These are phyloP conservation scores for Cactoblastis cactorum DNA, from an alignment of 2,888 invertebrate species.

Conservation along the genomic window DNA sequence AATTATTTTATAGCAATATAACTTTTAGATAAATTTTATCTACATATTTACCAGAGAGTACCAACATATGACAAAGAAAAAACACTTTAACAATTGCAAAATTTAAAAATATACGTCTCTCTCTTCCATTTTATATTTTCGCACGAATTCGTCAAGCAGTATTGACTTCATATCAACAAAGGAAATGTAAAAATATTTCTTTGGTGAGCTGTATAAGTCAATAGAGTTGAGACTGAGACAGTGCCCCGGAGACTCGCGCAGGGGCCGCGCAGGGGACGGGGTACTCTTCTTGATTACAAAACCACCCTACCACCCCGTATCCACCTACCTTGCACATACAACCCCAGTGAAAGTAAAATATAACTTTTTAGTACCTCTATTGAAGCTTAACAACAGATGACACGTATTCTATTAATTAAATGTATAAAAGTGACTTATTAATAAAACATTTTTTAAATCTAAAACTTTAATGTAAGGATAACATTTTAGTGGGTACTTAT, in stretches of 20 bases:
- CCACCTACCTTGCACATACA: constrained; percentile 55
- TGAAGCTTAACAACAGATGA: not conserved
- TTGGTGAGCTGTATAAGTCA: constrained; percentile 66
- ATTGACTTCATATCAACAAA: constrained; percentile 65
- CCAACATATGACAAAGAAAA: too few species aligned
- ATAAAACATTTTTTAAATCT: not conserved
- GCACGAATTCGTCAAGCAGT: constrained; percentile 31
- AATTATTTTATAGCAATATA: too few species aligned
- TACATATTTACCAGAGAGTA: too few species aligned
- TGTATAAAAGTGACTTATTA: not conserved
- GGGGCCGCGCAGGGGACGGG: constrained; percentile 63
- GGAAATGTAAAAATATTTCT: constrained; percentile 66
- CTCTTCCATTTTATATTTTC: constrained; percentile 6
- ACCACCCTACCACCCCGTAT: constrained; percentile 42
- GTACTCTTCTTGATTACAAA: constrained; percentile 80
- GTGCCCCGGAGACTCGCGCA: constrained; percentile 62
- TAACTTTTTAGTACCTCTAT: constrained; percentile 37
- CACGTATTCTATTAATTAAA: not conserved
- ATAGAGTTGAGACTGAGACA: constrained; percentile 76
- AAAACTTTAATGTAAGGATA: too few species aligned
- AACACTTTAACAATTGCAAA: not conserved
- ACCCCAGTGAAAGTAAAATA: constrained; percentile 54
- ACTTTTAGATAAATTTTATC: too few species aligned
- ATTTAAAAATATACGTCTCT: not conserved
- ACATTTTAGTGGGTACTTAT: too few species aligned